Conservation (phyloP, 2,113 vertebrate genomes). For the Harpagus bidentatus region DNA sequence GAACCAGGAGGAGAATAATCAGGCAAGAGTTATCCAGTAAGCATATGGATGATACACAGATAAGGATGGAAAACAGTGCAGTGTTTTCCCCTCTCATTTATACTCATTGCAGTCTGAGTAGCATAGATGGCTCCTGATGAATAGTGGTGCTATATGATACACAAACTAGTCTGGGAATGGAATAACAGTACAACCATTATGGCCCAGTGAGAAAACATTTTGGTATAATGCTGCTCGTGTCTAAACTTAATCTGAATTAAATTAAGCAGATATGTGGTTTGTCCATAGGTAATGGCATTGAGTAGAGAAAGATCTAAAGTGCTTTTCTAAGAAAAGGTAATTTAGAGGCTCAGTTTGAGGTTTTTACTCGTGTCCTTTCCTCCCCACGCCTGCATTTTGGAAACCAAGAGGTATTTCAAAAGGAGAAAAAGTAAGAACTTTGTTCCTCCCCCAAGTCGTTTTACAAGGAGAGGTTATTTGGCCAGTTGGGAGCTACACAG, state of each 20-base stretch:
- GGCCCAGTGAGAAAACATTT: neutral
- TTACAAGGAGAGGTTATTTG: neutral
- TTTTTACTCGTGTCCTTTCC: neutral
- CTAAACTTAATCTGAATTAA: neutral
- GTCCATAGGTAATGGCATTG: neutral
- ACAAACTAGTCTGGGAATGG: neutral
- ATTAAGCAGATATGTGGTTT: neutral
- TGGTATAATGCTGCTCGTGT: neutral
- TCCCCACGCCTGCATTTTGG: neutral
- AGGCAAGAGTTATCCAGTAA: neutral
- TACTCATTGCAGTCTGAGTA: neutral
- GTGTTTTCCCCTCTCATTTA: neutral
- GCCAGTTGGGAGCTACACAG: neutral
- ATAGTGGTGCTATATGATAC: fast-evolving
- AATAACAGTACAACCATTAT: neutral
- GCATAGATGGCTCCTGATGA: neutral
- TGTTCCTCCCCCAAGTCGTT: neutral
- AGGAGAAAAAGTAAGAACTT: neutral
- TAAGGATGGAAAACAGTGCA: neutral
- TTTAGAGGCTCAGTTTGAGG: neutral
- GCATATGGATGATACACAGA: neutral
- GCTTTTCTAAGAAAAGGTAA: neutral
- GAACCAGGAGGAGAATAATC: neutral
- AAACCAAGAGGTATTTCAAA: neutral
- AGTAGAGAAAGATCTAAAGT: neutral